phyloP scores from a whole-genome alignment of 2,797 vertebrate species.

The Cynodonichthys magdalenae region DNA sequence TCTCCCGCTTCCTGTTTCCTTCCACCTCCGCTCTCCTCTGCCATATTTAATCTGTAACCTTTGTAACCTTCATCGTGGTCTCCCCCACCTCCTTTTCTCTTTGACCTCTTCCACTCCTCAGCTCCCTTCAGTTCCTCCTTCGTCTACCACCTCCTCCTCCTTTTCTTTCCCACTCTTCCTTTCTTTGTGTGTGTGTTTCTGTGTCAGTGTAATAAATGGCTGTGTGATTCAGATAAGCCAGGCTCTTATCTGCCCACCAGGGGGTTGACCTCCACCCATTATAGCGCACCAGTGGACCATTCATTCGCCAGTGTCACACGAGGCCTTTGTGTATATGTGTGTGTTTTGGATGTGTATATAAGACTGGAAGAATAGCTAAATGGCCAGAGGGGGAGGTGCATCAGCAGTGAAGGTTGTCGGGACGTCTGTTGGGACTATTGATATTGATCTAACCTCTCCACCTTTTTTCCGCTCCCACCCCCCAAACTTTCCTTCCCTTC shows the following conservation, averaged over 20 bases:
- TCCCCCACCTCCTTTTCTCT: slow-evolving; percentile 9
- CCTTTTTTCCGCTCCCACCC: slow-evolving; percentile 24
- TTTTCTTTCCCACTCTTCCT: slow-evolving; percentile 7
- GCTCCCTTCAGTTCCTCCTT: not conserved
- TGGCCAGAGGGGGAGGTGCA: slow-evolving; percentile 39
- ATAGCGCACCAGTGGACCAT: slow-evolving; percentile 63
- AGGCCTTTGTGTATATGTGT: slow-evolving; percentile 21
- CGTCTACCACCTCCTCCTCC: slow-evolving; percentile 6
- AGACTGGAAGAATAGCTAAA: slow-evolving; percentile 53
- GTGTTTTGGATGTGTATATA: slow-evolving; percentile 19
- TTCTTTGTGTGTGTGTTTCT: slow-evolving; percentile 11
- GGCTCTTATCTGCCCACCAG: slow-evolving; percentile 74
- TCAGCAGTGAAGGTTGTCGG: slow-evolving; percentile 47
- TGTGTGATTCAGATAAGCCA: slow-evolving; percentile 77
- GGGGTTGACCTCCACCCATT: slow-evolving; percentile 76
- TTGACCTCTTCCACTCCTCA: slow-evolving; percentile 18
- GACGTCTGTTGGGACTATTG: slow-evolving; percentile 64
- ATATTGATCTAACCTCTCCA: slow-evolving; percentile 77
- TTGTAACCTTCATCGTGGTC: slow-evolving; percentile 15
- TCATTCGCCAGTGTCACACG: slow-evolving; percentile 55
- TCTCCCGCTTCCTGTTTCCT: slow-evolving; percentile 51
- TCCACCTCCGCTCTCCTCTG: slow-evolving; percentile 34
- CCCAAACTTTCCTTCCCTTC: slow-evolving; percentile 36
- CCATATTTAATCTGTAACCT: slow-evolving; percentile 41
- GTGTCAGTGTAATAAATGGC: slow-evolving; percentile 63